A percentile compares a stretch with the other conserved stretches of the same genome.
phyloP scores from a whole-genome alignment of 92 coral and sea anemone genomes.

The Phenganax stokvisi region DNA sequence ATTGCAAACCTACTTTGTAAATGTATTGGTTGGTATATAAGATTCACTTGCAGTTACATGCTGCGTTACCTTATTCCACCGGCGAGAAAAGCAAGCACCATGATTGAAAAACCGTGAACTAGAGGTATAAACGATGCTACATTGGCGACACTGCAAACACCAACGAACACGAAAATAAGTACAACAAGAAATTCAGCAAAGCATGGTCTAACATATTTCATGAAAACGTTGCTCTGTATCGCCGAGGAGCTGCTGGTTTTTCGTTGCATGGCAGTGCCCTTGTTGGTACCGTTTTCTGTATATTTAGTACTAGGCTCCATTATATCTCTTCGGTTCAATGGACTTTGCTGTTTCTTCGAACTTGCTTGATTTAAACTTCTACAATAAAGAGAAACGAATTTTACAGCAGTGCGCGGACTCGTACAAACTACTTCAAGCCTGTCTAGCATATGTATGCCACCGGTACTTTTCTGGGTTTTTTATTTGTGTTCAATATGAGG shows the following conservation, averaged over 20 bases:
- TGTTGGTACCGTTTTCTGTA: neutral
- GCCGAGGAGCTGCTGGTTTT: neutral
- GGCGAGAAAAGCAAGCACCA: constrained; percentile 34
- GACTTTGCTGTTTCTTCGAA: too few relatives aligned
- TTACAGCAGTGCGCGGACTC: too few relatives aligned
- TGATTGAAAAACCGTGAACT: constrained; percentile 31
- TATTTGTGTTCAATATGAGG: too few relatives aligned
- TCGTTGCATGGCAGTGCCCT: neutral
- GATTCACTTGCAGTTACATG: neutral
- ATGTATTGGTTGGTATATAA: too few relatives aligned
- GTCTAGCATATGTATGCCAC: too few relatives aligned
- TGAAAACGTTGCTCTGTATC: constrained; percentile 11
- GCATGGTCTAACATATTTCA: constrained; percentile 39
- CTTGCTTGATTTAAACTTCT: too few relatives aligned
- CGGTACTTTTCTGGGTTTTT: too few relatives aligned
- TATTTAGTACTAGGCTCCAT: constrained; percentile 2
- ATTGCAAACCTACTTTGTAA: too few relatives aligned
- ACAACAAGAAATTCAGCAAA: constrained; percentile 35
- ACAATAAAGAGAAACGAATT: too few relatives aligned
- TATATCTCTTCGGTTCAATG: neutral
- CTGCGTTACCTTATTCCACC: constrained; percentile 31
- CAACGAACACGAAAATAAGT: constrained; percentile 27
- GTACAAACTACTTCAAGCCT: too few relatives aligned
- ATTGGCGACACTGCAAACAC: constrained; percentile 29
- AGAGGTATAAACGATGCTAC: constrained; percentile 33